These are phyloP conservation scores for Pinna nobilis DNA, from an alignment of 1,140 invertebrate species.

Conservation along the genomic window DNA sequence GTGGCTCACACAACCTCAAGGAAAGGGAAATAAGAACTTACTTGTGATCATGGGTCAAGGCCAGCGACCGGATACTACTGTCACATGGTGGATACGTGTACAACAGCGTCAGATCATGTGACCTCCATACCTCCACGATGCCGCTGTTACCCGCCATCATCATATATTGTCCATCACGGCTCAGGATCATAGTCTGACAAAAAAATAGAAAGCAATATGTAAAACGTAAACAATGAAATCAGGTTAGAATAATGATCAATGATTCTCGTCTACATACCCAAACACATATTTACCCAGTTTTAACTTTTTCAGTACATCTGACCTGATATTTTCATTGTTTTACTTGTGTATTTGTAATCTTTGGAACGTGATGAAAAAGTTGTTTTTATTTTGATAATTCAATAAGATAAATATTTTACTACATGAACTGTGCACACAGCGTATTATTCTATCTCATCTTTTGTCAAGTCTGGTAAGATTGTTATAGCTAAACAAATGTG, in stretches of 20 bases:
- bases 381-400: no score
- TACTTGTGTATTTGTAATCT: no score
- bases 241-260: not conserved
- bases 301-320: no score
- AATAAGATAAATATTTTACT: no score
- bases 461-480: no score
- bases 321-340: no score
- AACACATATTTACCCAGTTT: no score
- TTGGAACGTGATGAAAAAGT: no score
- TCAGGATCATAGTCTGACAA: slow-evolving; percentile 91
- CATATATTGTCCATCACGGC: slow-evolving; percentile 98
- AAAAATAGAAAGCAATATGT: slow-evolving; percentile 32
- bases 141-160: slow-evolving; percentile 95
- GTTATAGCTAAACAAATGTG: no score
- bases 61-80: slow-evolving; percentile 92
- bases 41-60: slow-evolving; percentile 98
- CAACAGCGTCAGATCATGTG: slow-evolving; percentile 95
- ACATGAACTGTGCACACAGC: no score
- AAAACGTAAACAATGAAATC: not conserved
- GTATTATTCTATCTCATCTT: no score
- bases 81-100: slow-evolving; percentile 98
- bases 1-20: no score
- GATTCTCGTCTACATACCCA: not conserved
- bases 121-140: slow-evolving; percentile 98
- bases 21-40: slow-evolving; percentile 79